Evolutionary conservation across 2,797 vertebrate species (phyloP).

Genomic region (Odontamblyopus rebecca): DNA sequence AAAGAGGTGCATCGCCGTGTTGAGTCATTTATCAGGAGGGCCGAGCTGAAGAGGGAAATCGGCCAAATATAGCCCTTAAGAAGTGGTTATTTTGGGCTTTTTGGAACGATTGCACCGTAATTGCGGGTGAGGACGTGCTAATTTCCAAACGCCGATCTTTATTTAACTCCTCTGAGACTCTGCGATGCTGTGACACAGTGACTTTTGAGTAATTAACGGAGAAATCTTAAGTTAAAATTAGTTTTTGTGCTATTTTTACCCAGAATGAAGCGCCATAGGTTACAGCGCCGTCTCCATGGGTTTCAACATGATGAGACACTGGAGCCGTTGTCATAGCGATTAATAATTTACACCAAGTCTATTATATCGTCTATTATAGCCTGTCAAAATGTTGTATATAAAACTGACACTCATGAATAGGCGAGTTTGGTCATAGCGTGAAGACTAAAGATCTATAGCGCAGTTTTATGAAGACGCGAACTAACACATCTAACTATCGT

Average conservation of each 20-base stretch:
- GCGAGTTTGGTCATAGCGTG: no score
- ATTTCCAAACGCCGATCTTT: constrained; percentile 2
- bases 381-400: no score
- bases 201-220: neutral
- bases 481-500: no score
- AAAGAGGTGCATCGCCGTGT: constrained; percentile 16
- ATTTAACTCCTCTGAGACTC: neutral
- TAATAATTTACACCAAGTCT: no score
- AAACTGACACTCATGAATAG: no score
- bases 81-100: constrained; percentile 1
- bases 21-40: constrained; percentile 13
- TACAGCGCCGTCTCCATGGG: neutral
- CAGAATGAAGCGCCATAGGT: neutral
- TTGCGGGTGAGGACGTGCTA: neutral
- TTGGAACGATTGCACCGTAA: neutral
- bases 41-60: constrained; percentile 3
- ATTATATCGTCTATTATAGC: no score
- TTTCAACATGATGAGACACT: neutral
- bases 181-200: neutral
- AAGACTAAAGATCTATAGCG: no score
- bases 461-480: no score
- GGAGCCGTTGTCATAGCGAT: no score
- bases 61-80: constrained; percentile 3
- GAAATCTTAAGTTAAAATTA: neutral
- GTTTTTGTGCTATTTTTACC: constrained; percentile 2